Evolutionary conservation across 2,797 vertebrate genomes (phyloP).

Genomic region (Orestias chungarensis): DNA sequence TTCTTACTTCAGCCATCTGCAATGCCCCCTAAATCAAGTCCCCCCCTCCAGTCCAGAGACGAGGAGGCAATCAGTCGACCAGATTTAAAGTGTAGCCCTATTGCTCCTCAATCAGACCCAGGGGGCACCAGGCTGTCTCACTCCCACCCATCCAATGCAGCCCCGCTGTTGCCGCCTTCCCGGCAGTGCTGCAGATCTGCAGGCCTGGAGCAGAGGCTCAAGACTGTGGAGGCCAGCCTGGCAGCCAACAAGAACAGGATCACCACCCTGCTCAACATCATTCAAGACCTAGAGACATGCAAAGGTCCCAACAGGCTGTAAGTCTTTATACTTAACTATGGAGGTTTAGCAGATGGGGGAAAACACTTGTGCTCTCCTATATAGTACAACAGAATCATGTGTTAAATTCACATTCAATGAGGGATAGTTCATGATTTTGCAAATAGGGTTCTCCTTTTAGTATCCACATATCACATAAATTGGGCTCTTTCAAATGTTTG

Average conservation of each 20-base stretch:
- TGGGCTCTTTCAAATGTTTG: no score
- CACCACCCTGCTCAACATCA: conserved; percentile 93
- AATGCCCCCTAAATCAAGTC: conserved; percentile 36
- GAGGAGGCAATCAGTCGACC: conserved; percentile 32
- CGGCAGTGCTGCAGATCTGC: conserved; percentile 67
- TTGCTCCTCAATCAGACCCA: conserved; percentile 36
- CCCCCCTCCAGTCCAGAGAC: conserved; percentile 30
- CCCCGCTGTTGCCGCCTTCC: conserved; percentile 64
- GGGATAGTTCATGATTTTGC: background rate
- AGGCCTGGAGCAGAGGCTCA: conserved; percentile 87
- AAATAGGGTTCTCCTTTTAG: background rate
- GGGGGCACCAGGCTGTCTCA: conserved; percentile 58
- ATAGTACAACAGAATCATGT: background rate
- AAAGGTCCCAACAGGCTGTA: conserved; percentile 89
- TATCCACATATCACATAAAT: no score
- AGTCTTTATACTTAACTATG: conserved; percentile 29
- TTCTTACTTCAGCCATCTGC: conserved; percentile 44
- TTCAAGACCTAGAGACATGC: conserved; percentile 94
- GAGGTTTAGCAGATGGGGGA: background rate
- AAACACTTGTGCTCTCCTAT: background rate
- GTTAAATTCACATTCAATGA: background rate
- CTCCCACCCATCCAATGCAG: conserved; percentile 69
- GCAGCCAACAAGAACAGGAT: conserved; percentile 94
- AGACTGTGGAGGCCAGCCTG: conserved; percentile 90
- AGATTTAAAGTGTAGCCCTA: conserved; percentile 31